These are phyloP conservation scores for Ctenochaetus hawaiiensis DNA, from an alignment of 2,797 vertebrate genomes.

Conservation along the genomic window DNA sequence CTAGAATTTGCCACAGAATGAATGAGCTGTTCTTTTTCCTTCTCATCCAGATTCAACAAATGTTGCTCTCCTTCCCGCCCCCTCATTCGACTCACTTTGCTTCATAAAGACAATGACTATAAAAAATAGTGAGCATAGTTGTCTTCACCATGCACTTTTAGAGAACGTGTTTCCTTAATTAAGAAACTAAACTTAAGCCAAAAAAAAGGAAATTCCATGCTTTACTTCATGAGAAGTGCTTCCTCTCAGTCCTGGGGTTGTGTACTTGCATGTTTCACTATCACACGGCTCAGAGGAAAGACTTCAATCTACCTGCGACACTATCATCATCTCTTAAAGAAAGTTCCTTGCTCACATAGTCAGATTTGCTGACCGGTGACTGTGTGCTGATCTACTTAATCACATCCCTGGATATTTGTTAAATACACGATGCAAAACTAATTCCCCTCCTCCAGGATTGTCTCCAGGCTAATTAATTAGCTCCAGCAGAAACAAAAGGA, in stretches of 20 bases:
- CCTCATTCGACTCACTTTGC: constrained; percentile 29
- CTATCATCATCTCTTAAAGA: constrained; percentile 27
- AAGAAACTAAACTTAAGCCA: too few species aligned
- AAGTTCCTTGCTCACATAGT: constrained; percentile 52
- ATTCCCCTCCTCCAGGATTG: constrained; percentile 54
- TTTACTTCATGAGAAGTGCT: background rate
- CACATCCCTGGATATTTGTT: constrained; percentile 58
- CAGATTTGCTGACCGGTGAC: constrained; percentile 53
- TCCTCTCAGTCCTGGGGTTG: constrained; percentile 16
- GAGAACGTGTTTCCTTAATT: background rate
- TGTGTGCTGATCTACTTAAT: constrained; percentile 63
- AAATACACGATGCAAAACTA: constrained; percentile 38
- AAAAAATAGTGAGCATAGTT: background rate
- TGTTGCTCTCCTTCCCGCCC: constrained; percentile 28
- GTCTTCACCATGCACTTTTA: constrained; percentile 1
- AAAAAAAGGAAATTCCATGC: background rate
- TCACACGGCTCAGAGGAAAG: constrained; percentile 8
- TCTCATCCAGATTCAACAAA: constrained; percentile 41
- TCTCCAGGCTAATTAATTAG: constrained; percentile 46
- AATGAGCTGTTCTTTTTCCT: constrained; percentile 51
- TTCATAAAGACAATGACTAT: constrained; percentile 19
- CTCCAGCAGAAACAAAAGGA: constrained; percentile 21
- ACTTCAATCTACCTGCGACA: constrained; percentile 17
- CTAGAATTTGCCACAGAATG: constrained; percentile 57
- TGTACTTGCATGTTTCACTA: background rate